phyloP scores from a whole-genome alignment of 2,888 invertebrate genomes.

The Tortrix viridana region DNA sequence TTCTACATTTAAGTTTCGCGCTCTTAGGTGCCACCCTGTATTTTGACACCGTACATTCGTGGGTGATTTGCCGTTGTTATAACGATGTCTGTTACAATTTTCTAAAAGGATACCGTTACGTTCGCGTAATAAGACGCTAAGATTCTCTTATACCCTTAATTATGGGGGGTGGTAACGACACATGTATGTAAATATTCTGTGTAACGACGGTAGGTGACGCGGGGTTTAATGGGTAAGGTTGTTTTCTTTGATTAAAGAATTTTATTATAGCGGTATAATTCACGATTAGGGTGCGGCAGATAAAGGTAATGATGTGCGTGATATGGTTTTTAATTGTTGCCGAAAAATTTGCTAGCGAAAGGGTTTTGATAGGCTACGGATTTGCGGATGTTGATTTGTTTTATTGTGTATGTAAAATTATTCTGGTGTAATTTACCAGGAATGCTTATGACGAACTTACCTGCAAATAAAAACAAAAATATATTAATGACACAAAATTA shows the following conservation, averaged over 20 bases:
- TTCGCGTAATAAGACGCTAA: conserved; percentile 83
- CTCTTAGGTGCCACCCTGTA: conserved; percentile 59
- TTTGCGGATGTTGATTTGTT: too few species aligned
- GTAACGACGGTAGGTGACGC: conserved; percentile 81
- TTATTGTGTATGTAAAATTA: too few species aligned
- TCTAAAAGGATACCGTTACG: conserved; percentile 83
- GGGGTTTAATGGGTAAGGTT: conserved; percentile 77
- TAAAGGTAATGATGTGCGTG: conserved; percentile 81
- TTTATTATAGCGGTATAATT: conserved; percentile 82
- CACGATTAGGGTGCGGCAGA: conserved; percentile 83
- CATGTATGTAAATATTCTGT: conserved; percentile 83
- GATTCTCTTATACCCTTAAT: conserved; percentile 84
- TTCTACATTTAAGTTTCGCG: conserved; percentile 82
- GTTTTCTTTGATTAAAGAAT: conserved; percentile 85
- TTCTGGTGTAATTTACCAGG: too few species aligned
- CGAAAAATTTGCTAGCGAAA: conserved; percentile 45
- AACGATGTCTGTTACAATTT: conserved; percentile 81
- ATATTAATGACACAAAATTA: neutral
- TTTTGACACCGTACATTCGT: conserved; percentile 50
- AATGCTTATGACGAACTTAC: conserved; percentile 6
- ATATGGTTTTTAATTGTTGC: conserved; percentile 82
- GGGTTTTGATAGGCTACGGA: conserved; percentile 2
- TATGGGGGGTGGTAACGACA: conserved; percentile 81
- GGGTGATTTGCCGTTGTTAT: conserved; percentile 68
- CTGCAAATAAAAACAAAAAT: conserved; percentile 4